phyloP scores from a whole-genome alignment of 2,113 vertebrate species.

The Bubo scandiacus region DNA sequence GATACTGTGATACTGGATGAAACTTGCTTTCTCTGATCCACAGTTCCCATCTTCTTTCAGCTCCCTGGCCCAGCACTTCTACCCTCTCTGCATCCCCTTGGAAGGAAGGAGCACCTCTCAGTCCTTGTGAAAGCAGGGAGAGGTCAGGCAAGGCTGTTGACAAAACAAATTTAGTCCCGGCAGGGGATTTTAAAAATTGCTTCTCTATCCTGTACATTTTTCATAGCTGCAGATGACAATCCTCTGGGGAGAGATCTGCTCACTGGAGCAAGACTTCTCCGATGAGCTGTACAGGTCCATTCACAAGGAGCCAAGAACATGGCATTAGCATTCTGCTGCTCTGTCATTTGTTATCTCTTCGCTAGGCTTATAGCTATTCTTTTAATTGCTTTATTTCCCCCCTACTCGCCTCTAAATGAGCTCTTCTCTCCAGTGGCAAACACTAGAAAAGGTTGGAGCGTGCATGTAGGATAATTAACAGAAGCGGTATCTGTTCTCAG shows the following conservation, averaged over 20 bases:
- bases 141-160: neutral
- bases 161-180: neutral
- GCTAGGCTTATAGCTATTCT: constrained; percentile 1
- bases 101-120: neutral
- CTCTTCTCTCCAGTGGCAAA: constrained; percentile 36
- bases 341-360: neutral
- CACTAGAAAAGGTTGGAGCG: neutral
- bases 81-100: neutral
- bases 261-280: neutral
- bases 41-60: neutral
- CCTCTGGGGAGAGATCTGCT: constrained; percentile 6
- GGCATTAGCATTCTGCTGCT: constrained; percentile 22
- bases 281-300: neutral
- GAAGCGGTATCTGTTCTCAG: neutral
- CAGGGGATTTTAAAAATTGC: neutral
- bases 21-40: neutral
- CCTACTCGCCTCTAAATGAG: neutral
- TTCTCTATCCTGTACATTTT: neutral
- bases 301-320: neutral
- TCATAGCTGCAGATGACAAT: neutral
- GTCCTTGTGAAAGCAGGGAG: neutral
- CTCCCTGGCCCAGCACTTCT: neutral
- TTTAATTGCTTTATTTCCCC: constrained; percentile 10
- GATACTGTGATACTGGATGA: neutral
- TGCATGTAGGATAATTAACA: neutral